Conservation (phyloP, 1,140 invertebrate genomes). For the Polypedilum vanderplanki region DNA sequence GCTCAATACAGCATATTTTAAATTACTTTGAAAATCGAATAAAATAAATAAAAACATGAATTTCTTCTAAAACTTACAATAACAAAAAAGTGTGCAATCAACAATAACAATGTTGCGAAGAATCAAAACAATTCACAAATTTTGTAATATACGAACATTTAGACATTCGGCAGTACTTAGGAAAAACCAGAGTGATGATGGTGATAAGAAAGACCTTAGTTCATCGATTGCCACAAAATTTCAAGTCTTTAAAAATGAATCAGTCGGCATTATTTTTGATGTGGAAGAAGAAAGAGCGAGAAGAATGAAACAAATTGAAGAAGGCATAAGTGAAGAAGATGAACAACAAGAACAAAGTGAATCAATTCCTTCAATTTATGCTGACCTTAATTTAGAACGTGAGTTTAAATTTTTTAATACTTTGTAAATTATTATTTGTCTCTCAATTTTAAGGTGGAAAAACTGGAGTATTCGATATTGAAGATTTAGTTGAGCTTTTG, state of each 20-base stretch:
- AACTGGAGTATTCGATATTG: slow-evolving; percentile 76
- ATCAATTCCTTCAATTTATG: slow-evolving; percentile 43
- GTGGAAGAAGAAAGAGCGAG: slow-evolving; percentile 54
- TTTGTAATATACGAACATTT: neutral
- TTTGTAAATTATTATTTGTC: slow-evolving; percentile 31
- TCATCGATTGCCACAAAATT: slow-evolving; percentile 46
- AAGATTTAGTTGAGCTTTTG: slow-evolving; percentile 73
- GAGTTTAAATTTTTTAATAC: slow-evolving; percentile 41
- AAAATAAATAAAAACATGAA: neutral
- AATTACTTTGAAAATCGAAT: neutral
- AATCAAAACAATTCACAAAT: neutral
- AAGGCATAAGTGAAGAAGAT: slow-evolving; percentile 31
- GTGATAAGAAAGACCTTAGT: neutral
- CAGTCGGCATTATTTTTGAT: slow-evolving; percentile 57
- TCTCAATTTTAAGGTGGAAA: slow-evolving; percentile 61
- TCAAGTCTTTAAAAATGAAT: slow-evolving; percentile 55
- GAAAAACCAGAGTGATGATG: neutral
- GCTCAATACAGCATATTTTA: no score
- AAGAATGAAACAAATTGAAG: slow-evolving; percentile 39
- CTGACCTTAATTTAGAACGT: slow-evolving; percentile 47
- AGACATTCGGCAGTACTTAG: neutral
- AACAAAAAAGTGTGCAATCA: neutral
- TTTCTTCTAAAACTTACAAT: neutral
- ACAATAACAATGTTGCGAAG: neutral
- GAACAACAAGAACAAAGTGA: slow-evolving; percentile 43